Evolutionary conservation across 2,888 invertebrate genomes (phyloP).

Genomic region (Aleiodes alternator): DNA sequence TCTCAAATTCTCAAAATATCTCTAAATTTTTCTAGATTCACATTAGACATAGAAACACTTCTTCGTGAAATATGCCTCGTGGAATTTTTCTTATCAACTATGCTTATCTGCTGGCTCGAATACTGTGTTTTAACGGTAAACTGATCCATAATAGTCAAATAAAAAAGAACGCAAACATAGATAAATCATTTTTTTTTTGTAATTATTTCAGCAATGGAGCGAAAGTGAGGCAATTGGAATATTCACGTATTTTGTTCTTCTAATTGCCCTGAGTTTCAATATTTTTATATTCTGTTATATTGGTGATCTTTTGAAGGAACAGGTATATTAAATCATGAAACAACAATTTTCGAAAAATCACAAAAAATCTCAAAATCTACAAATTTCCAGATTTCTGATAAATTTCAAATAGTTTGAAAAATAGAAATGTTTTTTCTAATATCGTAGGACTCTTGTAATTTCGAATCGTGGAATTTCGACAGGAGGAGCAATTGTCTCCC

Average conservation of each 20-base stretch:
- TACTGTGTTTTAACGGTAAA: constrained; percentile 43
- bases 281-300: constrained; percentile 68
- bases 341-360: neutral
- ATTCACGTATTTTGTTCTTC: constrained; percentile 60
- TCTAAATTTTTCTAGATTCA: constrained; percentile 39
- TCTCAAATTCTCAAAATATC: too few relatives aligned
- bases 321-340: constrained; percentile 52
- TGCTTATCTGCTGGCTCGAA: constrained; percentile 41
- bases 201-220: constrained; percentile 65
- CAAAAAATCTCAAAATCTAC: neutral
- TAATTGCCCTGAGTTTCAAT: constrained; percentile 65
- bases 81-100: constrained; percentile 34
- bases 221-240: constrained; percentile 61
- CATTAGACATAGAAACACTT: constrained; percentile 30
- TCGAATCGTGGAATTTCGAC: too few relatives aligned
- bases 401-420: neutral
- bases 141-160: constrained; percentile 28
- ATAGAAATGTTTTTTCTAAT: neutral
- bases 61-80: constrained; percentile 42
- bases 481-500: too few relatives aligned
- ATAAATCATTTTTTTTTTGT: neutral
- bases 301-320: constrained; percentile 61
- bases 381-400: too few relatives aligned
- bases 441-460: too few relatives aligned
- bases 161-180: neutral